phyloP scores from a whole-genome alignment of 2,797 vertebrate genomes.

The Myotis planiceps region DNA sequence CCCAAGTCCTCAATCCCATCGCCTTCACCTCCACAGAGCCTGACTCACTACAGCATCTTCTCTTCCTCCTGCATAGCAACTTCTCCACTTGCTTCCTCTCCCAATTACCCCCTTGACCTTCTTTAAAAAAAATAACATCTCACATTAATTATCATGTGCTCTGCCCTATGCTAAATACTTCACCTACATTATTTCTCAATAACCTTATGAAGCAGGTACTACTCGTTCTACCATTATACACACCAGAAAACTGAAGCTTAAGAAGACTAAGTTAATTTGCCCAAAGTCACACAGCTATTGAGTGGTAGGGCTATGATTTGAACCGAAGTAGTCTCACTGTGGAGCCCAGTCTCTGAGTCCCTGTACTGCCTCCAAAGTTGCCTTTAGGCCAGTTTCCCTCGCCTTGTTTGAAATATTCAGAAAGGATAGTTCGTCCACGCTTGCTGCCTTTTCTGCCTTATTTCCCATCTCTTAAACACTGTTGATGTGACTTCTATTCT shows the following conservation, averaged over 20 bases:
- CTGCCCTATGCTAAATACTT: background rate
- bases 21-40: background rate
- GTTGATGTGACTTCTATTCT: background rate
- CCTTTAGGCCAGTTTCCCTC: background rate
- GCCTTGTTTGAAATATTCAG: background rate
- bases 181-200: background rate
- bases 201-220: background rate
- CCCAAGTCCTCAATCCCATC: background rate
- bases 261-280: background rate
- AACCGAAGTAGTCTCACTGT: background rate
- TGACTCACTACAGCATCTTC: background rate
- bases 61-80: background rate
- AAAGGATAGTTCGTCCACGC: background rate
- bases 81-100: background rate
- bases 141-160: background rate
- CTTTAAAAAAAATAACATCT: constrained; percentile 23
- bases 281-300: background rate
- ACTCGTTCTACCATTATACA: background rate
- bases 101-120: background rate
- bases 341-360: background rate
- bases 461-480: background rate
- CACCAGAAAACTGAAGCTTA: background rate
- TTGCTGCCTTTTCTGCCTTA: constrained; percentile 16
- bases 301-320: background rate
- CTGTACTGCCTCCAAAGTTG: background rate